phyloP scores from a whole-genome alignment of 2,888 invertebrate species.

The Rhodophaea formosa region DNA sequence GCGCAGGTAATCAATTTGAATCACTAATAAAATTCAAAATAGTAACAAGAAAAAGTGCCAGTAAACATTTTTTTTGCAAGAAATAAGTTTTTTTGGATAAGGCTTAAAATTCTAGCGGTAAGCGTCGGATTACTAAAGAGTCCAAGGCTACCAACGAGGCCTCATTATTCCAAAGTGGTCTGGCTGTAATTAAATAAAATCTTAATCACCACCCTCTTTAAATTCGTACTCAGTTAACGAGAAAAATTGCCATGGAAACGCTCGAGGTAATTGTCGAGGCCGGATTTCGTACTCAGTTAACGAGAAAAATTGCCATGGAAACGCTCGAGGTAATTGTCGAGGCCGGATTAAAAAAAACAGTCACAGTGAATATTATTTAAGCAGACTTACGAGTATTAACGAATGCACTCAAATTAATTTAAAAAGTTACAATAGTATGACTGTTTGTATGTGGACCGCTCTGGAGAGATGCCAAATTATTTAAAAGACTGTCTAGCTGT shows the following conservation, averaged over 20 bases:
- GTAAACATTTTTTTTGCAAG: too few relatives aligned
- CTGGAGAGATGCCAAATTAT: constrained; percentile 8
- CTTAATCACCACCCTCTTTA: constrained; percentile 31
- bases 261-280: constrained; percentile 28
- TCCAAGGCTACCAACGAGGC: neutral
- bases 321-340: constrained; percentile 31
- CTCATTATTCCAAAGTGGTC: constrained; percentile 26
- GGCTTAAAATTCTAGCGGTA: neutral
- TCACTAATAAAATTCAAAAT: too few relatives aligned
- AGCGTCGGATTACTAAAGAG: neutral
- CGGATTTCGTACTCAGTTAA: constrained; percentile 33
- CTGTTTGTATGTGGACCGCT: neutral
- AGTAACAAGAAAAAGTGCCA: too few relatives aligned
- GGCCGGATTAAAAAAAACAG: constrained; percentile 8
- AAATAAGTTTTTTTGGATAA: neutral
- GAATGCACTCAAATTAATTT: constrained; percentile 4
- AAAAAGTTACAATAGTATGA: constrained; percentile 1
- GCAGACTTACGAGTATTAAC: neutral
- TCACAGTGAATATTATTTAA: neutral
- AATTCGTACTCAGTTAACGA: constrained; percentile 35
- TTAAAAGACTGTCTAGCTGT: neutral
- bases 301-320: constrained; percentile 36
- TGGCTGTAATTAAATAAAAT: constrained; percentile 32
- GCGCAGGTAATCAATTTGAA: too few relatives aligned
- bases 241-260: constrained; percentile 36